A percentile compares a stretch with the other conserved stretches of the same genome.
phyloP scores from a whole-genome alignment of 2,888 invertebrate species.

The Aporophyla nigra region DNA sequence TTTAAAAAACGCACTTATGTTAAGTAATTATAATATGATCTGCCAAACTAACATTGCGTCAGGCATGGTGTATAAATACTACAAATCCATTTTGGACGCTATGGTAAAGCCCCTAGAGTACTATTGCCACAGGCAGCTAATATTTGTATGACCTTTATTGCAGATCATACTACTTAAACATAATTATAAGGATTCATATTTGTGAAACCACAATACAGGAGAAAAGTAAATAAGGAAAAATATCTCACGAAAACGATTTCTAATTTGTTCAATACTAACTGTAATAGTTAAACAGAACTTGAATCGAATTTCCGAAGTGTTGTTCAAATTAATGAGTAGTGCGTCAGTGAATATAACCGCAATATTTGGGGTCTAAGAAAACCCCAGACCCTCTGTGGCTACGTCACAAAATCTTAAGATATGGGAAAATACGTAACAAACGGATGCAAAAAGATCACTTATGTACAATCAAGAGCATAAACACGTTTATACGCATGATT shows the following conservation, averaged over 20 bases:
- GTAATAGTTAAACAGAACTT: background rate
- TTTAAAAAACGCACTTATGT: no score
- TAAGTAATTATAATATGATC: no score
- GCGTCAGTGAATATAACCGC: constrained; percentile 22
- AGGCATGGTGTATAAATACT: no score
- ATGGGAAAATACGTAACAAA: constrained; percentile 24
- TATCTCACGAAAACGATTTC: constrained; percentile 4
- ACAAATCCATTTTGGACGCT: no score
- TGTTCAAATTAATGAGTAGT: background rate
- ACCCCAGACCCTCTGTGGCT: constrained; percentile 13
- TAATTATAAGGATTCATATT: background rate
- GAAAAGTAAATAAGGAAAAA: constrained; percentile 32
- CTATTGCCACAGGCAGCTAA: background rate
- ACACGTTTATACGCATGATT: background rate
- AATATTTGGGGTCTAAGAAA: constrained; percentile 30
- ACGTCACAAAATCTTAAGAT: constrained; percentile 17
- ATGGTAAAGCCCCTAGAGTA: no score
- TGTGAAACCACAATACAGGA: background rate
- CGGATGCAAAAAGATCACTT: constrained; percentile 34
- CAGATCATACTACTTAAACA: background rate
- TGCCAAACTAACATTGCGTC: no score
- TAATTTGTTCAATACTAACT: constrained; percentile 14
- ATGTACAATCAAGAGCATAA: constrained; percentile 2
- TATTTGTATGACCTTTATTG: constrained; percentile 6
- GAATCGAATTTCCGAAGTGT: constrained; percentile 5